A percentile compares a stretch with the other conserved stretches of the same genome.
These are phyloP conservation scores for Xenopus tropicalis DNA, from an alignment of 2,113 vertebrate species.

Conservation along the genomic window UCB_Xtro_10.0 CM004444.2:124571501-124572000, in stretches of 20 bases:
- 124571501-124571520: not conserved
- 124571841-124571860: constrained; percentile 44
- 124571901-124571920: constrained; percentile 41
- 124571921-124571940: constrained; percentile 36
- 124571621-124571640: constrained; percentile 20
- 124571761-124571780: constrained; percentile 29
- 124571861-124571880: constrained; percentile 43
- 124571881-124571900: constrained; percentile 44
- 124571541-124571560: not conserved
- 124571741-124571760: constrained; percentile 36
- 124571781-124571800: constrained; percentile 44
- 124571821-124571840: constrained; percentile 43
- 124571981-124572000: constrained; percentile 38
- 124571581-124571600: constrained; percentile 22
- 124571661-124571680: constrained; percentile 43
- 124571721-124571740: constrained; percentile 43
- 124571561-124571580: constrained; percentile 14
- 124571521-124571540: not conserved
- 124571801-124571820: constrained; percentile 46
- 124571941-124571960: constrained; percentile 30
- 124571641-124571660: not conserved
- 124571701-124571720: constrained; percentile 39
- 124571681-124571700: constrained; percentile 22
- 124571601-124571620: constrained; percentile 32
- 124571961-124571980: constrained; percentile 41